These are phyloP conservation scores for Molothrus aeneus DNA, from an alignment of 2,797 vertebrate genomes.

Conservation along the genomic window DNA sequence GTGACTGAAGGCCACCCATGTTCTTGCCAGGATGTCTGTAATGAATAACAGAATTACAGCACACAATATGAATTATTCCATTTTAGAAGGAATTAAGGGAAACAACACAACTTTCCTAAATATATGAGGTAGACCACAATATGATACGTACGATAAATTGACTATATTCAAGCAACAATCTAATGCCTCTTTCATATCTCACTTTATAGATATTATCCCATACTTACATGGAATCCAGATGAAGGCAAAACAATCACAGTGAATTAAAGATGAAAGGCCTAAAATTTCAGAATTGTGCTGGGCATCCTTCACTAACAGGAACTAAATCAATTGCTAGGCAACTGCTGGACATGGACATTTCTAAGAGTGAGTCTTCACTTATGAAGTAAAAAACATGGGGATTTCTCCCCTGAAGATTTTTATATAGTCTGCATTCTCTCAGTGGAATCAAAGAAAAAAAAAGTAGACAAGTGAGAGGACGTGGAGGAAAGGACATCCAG, in stretches of 20 bases:
- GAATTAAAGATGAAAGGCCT: background rate
- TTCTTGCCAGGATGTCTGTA: background rate
- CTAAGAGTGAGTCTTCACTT: background rate
- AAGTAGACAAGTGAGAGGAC: background rate
- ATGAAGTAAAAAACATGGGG: background rate
- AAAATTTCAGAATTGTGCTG: background rate
- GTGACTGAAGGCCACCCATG: background rate
- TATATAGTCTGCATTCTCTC: background rate
- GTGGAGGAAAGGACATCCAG: background rate
- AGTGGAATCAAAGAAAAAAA: background rate
- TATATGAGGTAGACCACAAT: background rate
- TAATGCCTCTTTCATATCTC: background rate
- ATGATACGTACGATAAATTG: background rate
- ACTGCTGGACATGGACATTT: background rate
- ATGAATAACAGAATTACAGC: conserved; percentile 1
- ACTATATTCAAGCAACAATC: background rate
- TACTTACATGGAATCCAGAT: background rate
- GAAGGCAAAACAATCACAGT: background rate
- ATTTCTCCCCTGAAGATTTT: background rate
- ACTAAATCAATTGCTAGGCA: background rate
- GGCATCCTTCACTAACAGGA: background rate
- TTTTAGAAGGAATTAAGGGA: background rate
- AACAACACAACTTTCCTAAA: background rate
- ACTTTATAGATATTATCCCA: background rate
- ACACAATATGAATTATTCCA: background rate